A percentile compares a stretch with the other conserved stretches of the same genome.
These are phyloP conservation scores for Eurytoma adleriae DNA, from an alignment of 2,888 invertebrate species.

Conservation along the genomic window DNA sequence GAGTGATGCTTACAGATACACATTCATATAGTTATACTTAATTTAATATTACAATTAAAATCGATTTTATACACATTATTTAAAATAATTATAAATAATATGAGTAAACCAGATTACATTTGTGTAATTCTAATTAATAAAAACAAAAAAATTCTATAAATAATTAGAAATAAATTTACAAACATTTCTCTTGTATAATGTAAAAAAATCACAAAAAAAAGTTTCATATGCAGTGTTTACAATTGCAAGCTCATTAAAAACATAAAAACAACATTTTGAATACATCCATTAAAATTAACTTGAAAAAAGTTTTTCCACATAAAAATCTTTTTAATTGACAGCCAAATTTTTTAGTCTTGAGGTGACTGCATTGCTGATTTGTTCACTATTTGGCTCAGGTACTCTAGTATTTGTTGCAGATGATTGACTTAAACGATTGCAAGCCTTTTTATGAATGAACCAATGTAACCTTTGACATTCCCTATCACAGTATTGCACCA, in stretches of 20 bases:
- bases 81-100: constrained; percentile 15
- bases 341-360: constrained; percentile 68
- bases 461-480: constrained; percentile 96
- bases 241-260: constrained; percentile 33
- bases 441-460: constrained; percentile 93
- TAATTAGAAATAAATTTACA: constrained; percentile 15
- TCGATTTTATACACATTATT: neutral
- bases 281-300: constrained; percentile 30
- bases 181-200: constrained; percentile 5
- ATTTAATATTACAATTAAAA: constrained; percentile 31
- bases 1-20: constrained; percentile 1
- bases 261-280: constrained; percentile 26
- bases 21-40: neutral
- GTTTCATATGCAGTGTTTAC: constrained; percentile 20
- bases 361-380: constrained; percentile 67
- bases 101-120: constrained; percentile 21
- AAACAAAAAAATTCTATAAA: constrained; percentile 25
- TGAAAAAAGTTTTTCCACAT: constrained; percentile 28
- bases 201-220: constrained; percentile 28
- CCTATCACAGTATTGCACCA: constrained; percentile 94
- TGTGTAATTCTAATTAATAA: neutral
- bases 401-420: constrained; percentile 59
- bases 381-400: constrained; percentile 67
- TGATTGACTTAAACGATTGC: constrained; percentile 80
- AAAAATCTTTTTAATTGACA: constrained; percentile 64